Evolutionary conservation across 1,140 invertebrate species (phyloP), one percentile per base, ranked within the genome.

Genomic region (Temnothorax nylanderi): DNA sequence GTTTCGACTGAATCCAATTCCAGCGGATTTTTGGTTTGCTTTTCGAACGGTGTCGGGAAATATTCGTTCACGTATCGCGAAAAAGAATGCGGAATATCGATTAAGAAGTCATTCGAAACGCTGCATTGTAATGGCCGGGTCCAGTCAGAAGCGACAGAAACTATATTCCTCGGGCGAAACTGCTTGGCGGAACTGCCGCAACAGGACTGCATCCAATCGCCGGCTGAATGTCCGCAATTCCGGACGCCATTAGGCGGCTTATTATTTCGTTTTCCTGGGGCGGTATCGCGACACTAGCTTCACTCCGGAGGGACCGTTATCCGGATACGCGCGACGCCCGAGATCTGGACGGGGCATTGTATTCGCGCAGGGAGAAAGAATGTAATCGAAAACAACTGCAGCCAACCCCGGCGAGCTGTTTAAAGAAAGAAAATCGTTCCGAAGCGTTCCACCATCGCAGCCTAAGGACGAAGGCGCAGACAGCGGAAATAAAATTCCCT

Each of bases 181-280:
- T 93, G 81, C 64, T 81, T 77, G 87, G 84, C 44, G 87, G 88
- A 93, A 93, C 87, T 92, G 90, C 90, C 87, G 67, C 69, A 71
- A 88, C 87, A 90, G 85, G 88, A 93, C 87, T 93, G 92, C 90
- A 92, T 94, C 92, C 93, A 94, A 94, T 94, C 91, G 93, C 78
- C 49, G 91, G 75, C 84, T 85, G 91, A 94, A 94, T 93, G 93
- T 93, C 88, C 82, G 91, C 93, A 87, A 94, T 94, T 93, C 92
- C 91, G 88, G 90, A 85, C 90, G 85, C 92, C 91, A 92, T 92
- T 94, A 91, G 80, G 72, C 87, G 91, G 91, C 92, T 94, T 94
- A 94, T 94, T 94, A 94, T 94, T 94, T 94, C 91, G 90, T 91
- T 93, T 94, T 92, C 89, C 88, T 44, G 74, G 85, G 74, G 74